A percentile compares a stretch with the other conserved stretches of the same genome.
These are phyloP conservation scores for Metacarcinus magister DNA, from an alignment of 2,888 invertebrate genomes.

Conservation along the genomic window DNA sequence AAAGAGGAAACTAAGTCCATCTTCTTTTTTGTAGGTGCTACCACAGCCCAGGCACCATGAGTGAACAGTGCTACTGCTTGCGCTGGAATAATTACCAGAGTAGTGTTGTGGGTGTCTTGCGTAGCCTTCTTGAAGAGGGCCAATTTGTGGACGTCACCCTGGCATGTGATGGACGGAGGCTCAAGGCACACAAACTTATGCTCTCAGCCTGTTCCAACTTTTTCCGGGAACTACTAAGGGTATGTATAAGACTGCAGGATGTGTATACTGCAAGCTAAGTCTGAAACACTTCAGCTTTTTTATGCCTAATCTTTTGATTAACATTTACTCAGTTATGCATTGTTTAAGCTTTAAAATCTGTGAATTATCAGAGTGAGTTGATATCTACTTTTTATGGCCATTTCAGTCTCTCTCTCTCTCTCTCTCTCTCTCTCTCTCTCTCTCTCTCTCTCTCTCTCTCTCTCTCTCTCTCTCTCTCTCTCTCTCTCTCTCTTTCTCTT, in stretches of 20 bases:
- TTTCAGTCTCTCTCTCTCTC: neutral
- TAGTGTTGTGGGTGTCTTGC: slow-evolving; percentile 81
- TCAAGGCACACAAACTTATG: slow-evolving; percentile 81
- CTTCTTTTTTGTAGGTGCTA: slow-evolving; percentile 43
- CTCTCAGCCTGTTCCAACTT: slow-evolving; percentile 82
- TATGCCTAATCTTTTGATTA: neutral
- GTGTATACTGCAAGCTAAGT: neutral
- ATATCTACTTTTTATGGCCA: too few relatives aligned
- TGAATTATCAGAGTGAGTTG: too few relatives aligned
- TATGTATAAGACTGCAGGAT: slow-evolving; percentile 8
- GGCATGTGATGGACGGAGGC: slow-evolving; percentile 81
- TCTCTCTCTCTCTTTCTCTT: too few relatives aligned
- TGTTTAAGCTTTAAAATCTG: neutral
- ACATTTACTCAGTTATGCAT: neutral
- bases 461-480: too few relatives aligned
- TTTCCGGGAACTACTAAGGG: slow-evolving; percentile 81
- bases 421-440: neutral
- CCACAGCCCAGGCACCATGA: slow-evolving; percentile 57
- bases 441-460: too few relatives aligned
- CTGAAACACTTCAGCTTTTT: neutral
- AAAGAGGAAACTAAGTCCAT: neutral
- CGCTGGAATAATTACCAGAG: slow-evolving; percentile 82
- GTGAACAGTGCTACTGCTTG: slow-evolving; percentile 81
- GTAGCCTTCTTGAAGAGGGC: slow-evolving; percentile 79
- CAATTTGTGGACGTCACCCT: slow-evolving; percentile 82